These are phyloP conservation scores for Fistularia tabacaria DNA, from an alignment of 2,797 vertebrate species.

Conservation along the genomic window DNA sequence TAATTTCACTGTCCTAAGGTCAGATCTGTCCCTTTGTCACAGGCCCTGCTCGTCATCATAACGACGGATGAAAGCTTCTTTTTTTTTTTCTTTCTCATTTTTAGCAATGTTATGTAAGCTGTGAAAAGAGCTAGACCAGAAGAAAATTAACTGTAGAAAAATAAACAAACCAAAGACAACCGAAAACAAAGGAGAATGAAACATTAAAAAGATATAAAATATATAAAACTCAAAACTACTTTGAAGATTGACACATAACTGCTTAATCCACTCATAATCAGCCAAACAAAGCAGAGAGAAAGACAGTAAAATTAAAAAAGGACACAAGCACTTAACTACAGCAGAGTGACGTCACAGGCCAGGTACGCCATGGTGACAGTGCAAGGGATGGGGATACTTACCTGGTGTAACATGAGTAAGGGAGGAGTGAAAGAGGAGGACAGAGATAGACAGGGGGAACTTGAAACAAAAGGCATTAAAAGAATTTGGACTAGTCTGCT, in stretches of 20 bases:
- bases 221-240: conserved; percentile 87
- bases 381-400: conserved; percentile 87
- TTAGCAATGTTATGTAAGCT: conserved; percentile 79
- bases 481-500: conserved; percentile 78
- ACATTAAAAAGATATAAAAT: conserved; percentile 72
- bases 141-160: conserved; percentile 92
- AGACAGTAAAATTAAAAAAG: conserved; percentile 78
- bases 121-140: conserved; percentile 98
- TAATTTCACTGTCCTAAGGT: conserved; percentile 25
- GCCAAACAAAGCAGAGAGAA: conserved; percentile 99
- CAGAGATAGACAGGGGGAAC: conserved; percentile 66
- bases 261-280: conserved; percentile 99
- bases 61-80: conserved; percentile 17
- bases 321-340: conserved; percentile 99
- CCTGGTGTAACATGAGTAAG: conserved; percentile 78
- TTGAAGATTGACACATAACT: conserved; percentile 87
- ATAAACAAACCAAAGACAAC: conserved; percentile 80
- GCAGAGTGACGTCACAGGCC: conserved; percentile 97
- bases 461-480: conserved; percentile 74
- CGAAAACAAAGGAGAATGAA: conserved; percentile 82
- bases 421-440: conserved; percentile 54
- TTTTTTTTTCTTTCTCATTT: conserved; percentile 6
- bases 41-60: conserved; percentile 24
- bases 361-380: conserved; percentile 93
- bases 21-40: conserved; percentile 26